A percentile compares a stretch with the other conserved stretches of the same genome.
Evolutionary conservation across 2,113 vertebrate species (phyloP).

Genomic region (Pogonocichla stellata): DNA sequence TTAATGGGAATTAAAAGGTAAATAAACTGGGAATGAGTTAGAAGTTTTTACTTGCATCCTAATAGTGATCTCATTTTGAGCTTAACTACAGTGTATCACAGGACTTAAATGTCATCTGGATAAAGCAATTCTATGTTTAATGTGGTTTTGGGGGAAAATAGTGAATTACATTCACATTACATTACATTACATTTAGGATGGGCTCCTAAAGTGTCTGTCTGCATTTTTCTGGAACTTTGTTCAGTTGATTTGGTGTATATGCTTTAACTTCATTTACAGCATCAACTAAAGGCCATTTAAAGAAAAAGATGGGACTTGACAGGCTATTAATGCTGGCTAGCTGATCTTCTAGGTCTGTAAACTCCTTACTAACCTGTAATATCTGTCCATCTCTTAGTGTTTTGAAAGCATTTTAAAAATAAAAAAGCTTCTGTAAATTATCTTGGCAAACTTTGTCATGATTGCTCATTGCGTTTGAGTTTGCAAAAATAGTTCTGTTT

Average conservation of each 20-base stretch:
- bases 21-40: neutral
- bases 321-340: neutral
- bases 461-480: conserved; percentile 6
- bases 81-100: neutral
- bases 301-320: neutral
- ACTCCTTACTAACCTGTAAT: neutral
- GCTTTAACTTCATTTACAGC: neutral
- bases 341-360: neutral
- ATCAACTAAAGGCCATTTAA: neutral
- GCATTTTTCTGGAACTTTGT: neutral
- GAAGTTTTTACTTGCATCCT: neutral
- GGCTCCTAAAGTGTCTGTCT: neutral
- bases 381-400: neutral
- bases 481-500: conserved; percentile 48
- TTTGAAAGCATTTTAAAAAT: neutral
- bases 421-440: neutral
- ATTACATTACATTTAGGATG: no score
- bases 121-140: neutral
- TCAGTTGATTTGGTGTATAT: neutral
- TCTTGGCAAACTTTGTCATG: neutral
- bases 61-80: neutral
- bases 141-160: neutral
- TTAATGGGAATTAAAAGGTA: neutral
- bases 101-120: neutral
- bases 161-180: neutral